These are phyloP conservation scores for Axea sp. DNA, from an alignment of 2,888 invertebrate genomes.

Conservation along the genomic window DNA sequence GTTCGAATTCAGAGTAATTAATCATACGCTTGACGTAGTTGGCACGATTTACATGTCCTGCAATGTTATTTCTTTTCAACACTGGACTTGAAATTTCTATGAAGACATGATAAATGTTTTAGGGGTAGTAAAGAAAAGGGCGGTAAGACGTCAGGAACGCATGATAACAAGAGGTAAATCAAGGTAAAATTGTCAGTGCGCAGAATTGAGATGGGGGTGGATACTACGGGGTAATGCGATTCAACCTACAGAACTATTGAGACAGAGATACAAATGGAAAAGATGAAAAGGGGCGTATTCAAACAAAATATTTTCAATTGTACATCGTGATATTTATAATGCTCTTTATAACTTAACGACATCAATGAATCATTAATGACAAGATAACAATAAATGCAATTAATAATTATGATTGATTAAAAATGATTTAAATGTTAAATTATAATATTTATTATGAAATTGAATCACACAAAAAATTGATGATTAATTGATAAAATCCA, in stretches of 20 bases:
- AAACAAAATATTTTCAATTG: background rate
- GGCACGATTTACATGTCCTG: background rate
- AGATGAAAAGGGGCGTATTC: constrained; percentile 1
- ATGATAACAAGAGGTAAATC: constrained; percentile 66
- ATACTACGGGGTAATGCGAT: constrained; percentile 22
- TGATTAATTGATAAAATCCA: no score
- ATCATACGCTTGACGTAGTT: background rate
- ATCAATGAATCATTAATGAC: no score
- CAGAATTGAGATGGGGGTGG: constrained; percentile 66
- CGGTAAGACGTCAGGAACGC: constrained; percentile 73
- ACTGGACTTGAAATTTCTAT: constrained; percentile 1
- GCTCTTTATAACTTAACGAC: no score
- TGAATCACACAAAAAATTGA: no score
- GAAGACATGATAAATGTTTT: constrained; percentile 46
- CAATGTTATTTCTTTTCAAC: background rate
- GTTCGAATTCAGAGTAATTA: background rate
- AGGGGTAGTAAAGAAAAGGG: constrained; percentile 73
- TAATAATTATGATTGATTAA: no score
- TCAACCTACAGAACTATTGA: constrained; percentile 15
- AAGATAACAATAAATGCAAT: no score
- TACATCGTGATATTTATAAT: no score
- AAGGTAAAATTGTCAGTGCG: constrained; percentile 66
- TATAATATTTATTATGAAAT: no score
- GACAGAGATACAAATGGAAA: background rate
- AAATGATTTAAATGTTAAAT: no score